These are phyloP conservation scores for Lathamus discolor DNA, from an alignment of 2,113 vertebrate genomes.

Conservation along the genomic window DNA sequence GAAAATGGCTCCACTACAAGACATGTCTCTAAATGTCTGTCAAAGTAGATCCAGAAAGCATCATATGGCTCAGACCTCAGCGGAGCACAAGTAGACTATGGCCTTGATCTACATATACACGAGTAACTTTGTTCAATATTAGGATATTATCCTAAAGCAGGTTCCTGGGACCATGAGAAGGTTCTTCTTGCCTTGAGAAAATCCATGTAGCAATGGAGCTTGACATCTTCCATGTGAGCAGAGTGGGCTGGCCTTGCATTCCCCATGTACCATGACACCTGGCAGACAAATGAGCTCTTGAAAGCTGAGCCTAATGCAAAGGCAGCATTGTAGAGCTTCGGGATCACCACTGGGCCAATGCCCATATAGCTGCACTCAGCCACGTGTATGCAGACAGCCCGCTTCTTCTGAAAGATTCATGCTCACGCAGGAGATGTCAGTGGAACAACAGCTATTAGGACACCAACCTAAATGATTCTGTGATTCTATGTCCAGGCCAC, in stretches of 20 bases:
- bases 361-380: not conserved
- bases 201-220: not conserved
- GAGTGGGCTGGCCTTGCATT: not conserved
- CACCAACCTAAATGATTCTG: not conserved
- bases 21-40: not conserved
- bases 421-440: not conserved
- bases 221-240: not conserved
- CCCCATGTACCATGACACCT: not conserved
- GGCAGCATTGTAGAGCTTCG: not conserved
- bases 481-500: not conserved
- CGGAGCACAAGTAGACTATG: not conserved
- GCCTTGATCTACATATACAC: not conserved
- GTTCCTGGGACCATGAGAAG: not conserved
- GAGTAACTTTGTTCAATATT: not conserved
- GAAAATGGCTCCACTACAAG: not conserved
- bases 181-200: not conserved
- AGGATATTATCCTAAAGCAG: not conserved
- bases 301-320: not conserved
- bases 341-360: rapidly evolving
- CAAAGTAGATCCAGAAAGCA: not conserved
- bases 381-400: not conserved
- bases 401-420: not conserved
- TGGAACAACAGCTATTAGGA: not conserved
- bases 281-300: not conserved
- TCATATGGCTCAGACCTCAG: not conserved